Percentiles rank a stretch among this genome's conserved stretches.
These are phyloP conservation scores for Corydoras sp. DNA, from an alignment of 2,113 vertebrate species.

Conservation along the genomic window DNA sequence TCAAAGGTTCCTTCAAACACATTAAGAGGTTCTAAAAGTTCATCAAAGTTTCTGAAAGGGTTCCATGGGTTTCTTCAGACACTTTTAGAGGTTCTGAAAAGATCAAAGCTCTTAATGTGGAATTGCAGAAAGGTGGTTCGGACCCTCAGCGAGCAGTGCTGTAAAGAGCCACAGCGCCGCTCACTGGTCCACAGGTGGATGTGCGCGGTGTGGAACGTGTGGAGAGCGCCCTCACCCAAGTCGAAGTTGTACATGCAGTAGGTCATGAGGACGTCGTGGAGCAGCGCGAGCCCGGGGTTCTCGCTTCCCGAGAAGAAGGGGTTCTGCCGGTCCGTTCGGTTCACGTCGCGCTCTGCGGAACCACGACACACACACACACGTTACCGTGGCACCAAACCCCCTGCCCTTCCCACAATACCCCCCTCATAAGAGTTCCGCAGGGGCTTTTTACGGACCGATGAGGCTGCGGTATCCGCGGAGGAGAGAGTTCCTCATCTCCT, in stretches of 20 bases:
- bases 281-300: slow-evolving; percentile 78
- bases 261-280: slow-evolving; percentile 83
- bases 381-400: too few species aligned
- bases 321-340: slow-evolving; percentile 80
- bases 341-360: slow-evolving; percentile 79
- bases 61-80: too few species aligned
- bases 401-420: too few species aligned
- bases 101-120: too few species aligned
- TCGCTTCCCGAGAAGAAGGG: slow-evolving; percentile 83
- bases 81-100: too few species aligned
- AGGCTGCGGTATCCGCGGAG: slow-evolving; percentile 82
- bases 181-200: slow-evolving; percentile 3
- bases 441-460: slow-evolving; percentile 64
- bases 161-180: slow-evolving; percentile 6
- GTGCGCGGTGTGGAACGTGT: not conserved
- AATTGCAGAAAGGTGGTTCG: too few species aligned
- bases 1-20: too few species aligned
- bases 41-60: too few species aligned
- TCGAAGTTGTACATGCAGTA: slow-evolving; percentile 96
- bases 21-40: too few species aligned
- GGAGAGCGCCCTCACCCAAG: slow-evolving; percentile 62
- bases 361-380: slow-evolving; percentile 35
- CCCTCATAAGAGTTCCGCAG: too few species aligned
- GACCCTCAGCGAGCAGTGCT: too few species aligned
- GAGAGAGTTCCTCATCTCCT: slow-evolving; percentile 84